Evolutionary conservation across 1,140 invertebrate species (phyloP), one percentile per base, ranked within the genome.

Genomic region (Leptinotarsa lineolata): DNA sequence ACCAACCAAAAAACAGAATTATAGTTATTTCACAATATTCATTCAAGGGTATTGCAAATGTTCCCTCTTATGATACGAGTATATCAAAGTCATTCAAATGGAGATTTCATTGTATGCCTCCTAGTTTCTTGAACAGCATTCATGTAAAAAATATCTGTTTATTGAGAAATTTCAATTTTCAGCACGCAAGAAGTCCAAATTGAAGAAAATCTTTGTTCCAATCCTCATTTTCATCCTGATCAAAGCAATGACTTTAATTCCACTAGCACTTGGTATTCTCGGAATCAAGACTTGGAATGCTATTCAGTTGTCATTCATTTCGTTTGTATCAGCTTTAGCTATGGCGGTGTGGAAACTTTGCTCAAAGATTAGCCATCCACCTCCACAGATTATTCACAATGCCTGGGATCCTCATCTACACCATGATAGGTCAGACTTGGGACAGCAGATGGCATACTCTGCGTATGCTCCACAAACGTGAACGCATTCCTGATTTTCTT

Each of bases 261-360:
- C 93, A 5, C 85, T 95, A 79, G 93, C 92, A 44, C 91, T 95
- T 80, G 93, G 93, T 81, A 90, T 94, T 64, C 88, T 95, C 61
- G 92, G 92, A 78, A 85, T 95, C 76, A 95, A 95, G 84, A 92
- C 93, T 24, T 95, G 93, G 91, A 95, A 95, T 82, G 93, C 93
- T 0, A 89, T 94, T 74, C 93, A 93, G 79, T 87, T 95, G 74
- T 93, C 92, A 44, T 95, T 95, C 89, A 93, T 94, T 89, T 93
- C 92, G 60, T 95, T 95, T 85, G 90, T 94, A 77, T 90, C 93
- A 18, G 92, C 93, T 76, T 90, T 94, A 73, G 92, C 91, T 75
- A 87, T 95, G 82, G 93, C 92, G 76, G 92, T 94, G 83, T 95
- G 94, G 89, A 92, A 94, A 82, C 86, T 95, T 66, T 94, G 92